phyloP scores from a whole-genome alignment of 2,113 vertebrate genomes.

The Melanostigma gelatinosum region DNA sequence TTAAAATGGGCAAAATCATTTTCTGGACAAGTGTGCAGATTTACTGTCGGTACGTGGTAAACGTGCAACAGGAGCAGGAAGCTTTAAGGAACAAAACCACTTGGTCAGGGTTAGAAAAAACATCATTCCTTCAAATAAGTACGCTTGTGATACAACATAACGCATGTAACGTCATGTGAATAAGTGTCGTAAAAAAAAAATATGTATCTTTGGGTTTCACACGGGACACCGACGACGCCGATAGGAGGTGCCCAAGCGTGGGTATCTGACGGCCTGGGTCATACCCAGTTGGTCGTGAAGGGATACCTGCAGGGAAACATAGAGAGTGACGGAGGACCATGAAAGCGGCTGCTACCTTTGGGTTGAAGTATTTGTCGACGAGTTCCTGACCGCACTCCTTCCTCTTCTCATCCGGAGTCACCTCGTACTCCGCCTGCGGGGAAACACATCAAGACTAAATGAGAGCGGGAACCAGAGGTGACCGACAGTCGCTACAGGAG shows the following conservation, averaged over 20 bases:
- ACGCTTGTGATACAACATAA: neutral
- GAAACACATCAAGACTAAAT: neutral
- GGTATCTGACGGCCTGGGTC: no score
- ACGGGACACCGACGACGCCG: no score
- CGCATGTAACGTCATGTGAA: no score
- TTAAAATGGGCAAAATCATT: neutral
- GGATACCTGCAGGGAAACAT: neutral
- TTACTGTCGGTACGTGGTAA: neutral
- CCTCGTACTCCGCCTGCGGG: conserved; percentile 92
- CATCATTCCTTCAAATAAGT: neutral
- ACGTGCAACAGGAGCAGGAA: no score
- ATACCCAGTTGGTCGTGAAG: neutral
- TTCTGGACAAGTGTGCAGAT: no score
- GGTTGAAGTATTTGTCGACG: conserved; percentile 88
- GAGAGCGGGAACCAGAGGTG: neutral
- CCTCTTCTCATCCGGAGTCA: conserved; percentile 95
- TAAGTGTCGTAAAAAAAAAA: no score
- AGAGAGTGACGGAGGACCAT: neutral
- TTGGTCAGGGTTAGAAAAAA: no score
- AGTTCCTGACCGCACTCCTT: conserved; percentile 90
- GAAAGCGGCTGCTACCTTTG: conserved; percentile 65
- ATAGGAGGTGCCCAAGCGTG: no score
- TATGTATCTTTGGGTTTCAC: neutral
- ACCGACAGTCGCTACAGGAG: neutral
- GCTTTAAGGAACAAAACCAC: no score